A percentile compares a stretch with the other conserved stretches of the same genome.
Conservation (phyloP, 2,888 invertebrate genomes). For the Matsumyia berberina region DNA sequence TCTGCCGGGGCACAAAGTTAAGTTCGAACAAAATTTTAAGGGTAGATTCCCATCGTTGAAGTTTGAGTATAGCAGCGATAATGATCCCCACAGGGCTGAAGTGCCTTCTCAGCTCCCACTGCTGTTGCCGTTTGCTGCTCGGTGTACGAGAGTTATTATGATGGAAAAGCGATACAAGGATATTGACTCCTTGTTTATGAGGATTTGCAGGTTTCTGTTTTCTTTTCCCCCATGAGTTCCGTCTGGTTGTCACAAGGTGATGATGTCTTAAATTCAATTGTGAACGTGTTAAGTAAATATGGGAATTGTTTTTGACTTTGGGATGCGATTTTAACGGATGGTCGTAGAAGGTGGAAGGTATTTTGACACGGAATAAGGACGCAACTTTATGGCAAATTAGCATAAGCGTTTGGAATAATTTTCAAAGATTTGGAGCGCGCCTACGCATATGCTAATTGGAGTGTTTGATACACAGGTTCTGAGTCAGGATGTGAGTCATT, state of each 20-base stretch:
- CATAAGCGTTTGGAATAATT: background rate
- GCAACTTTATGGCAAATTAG: background rate
- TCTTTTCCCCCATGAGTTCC: constrained; percentile 8
- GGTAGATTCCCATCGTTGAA: constrained; percentile 57
- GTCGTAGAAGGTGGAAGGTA: constrained; percentile 4
- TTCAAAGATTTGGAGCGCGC: background rate
- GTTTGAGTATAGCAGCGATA: constrained; percentile 65
- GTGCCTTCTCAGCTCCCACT: constrained; percentile 3
- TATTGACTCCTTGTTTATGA: constrained; percentile 66
- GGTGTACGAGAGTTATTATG: constrained; percentile 44
- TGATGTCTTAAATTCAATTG: constrained; percentile 61
- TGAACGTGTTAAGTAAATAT: constrained; percentile 36
- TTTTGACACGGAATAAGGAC: background rate
- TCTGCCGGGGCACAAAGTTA: constrained; percentile 7
- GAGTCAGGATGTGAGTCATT: no score
- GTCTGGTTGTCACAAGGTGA: constrained; percentile 21
- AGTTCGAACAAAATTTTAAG: constrained; percentile 3
- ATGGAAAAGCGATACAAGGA: constrained; percentile 48
- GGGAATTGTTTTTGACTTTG: constrained; percentile 22
- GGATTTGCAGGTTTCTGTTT: constrained; percentile 48
- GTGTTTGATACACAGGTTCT: no score
- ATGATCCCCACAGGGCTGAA: constrained; percentile 62
- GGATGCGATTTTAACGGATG: constrained; percentile 16
- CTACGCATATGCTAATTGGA: no score
- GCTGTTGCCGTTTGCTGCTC: background rate